Percentiles rank a stretch among this genome's conserved stretches.
Evolutionary conservation across 2,888 invertebrate genomes (phyloP).

Genomic region (Drosophila colorata): DNA sequence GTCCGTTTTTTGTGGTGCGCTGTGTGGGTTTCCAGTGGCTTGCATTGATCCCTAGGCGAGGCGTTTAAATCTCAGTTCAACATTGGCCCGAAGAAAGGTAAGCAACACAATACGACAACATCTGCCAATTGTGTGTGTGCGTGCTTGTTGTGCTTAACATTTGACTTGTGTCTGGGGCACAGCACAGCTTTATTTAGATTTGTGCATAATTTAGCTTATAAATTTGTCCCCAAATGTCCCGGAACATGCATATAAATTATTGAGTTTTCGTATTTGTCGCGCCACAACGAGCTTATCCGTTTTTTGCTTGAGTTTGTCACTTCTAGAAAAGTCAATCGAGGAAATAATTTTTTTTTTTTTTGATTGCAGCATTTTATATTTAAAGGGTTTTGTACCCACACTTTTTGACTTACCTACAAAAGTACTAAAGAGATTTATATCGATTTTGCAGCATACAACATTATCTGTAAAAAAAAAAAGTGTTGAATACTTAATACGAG

Average conservation of each 20-base stretch:
- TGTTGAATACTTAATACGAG: no score
- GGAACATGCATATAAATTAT: constrained; percentile 56
- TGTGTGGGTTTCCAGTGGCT: constrained; percentile 8
- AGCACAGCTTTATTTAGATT: constrained; percentile 43
- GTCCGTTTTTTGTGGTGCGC: constrained; percentile 28
- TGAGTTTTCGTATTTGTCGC: constrained; percentile 31
- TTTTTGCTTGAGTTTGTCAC: constrained; percentile 24
- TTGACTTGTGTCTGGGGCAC: constrained; percentile 29
- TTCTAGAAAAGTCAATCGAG: neutral
- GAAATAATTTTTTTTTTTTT: no score
- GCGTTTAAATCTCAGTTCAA: constrained; percentile 41
- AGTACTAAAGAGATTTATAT: neutral
- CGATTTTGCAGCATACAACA: no score
- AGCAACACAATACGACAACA: constrained; percentile 44
- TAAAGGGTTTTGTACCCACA: no score
- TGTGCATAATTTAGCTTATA: constrained; percentile 54
- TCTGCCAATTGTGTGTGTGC: constrained; percentile 9
- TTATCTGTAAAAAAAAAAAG: no score
- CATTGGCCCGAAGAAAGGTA: constrained; percentile 52
- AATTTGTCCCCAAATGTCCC: constrained; percentile 25
- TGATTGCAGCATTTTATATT: neutral
- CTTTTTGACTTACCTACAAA: neutral
- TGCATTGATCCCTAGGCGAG: constrained; percentile 32
- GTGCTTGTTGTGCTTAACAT: constrained; percentile 35
- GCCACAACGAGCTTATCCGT: constrained; percentile 21